Base-by-base conservation (phyloP, 1,140 invertebrate genomes). In the Zaprionus nigranus region DNA sequence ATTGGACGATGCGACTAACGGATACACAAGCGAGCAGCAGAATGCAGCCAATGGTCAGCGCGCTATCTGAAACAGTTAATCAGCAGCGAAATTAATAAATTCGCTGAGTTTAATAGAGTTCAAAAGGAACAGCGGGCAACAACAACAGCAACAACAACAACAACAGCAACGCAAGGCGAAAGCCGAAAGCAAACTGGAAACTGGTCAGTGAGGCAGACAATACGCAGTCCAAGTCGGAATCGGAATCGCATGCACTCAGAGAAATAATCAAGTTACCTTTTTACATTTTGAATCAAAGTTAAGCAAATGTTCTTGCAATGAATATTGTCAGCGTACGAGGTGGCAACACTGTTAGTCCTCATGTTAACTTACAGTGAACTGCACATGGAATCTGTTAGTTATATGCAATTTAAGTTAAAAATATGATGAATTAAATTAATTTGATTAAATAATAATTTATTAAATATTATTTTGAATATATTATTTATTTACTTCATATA, bases 71-170 rank as follows among this genome's bases (percentile, higher is more conserved):
- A 87, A 87, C 84, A 84, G 84, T 87, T 88, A 88, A 88, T 88
- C 85, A 87, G 85, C 86, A 85, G 81, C 85, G 69, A 88, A 88
- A 88, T 88, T 88, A 88, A 88, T 88, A 88, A 88, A 88, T 88
- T 87, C 85, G 79, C 75, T 79, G 85, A 88, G 85, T 88, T 88
- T 88, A 88, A 88, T 88, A 90, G 85, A 88, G 85, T 88, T 88
- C 85, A 88, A 90, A 88, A 68, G 65, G 51, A 63, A 73, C 74
- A 81, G 75, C 85, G 76, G 64, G 40, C 43, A 58, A 36, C 60
- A 64, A 43, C 43, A 53, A 15, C n/a, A n/a, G n/a, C n/a, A n/a
- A n/a, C n/a, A n/a, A n/a, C n/a, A n/a, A n/a, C 61, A 82, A 69
- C 51, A 74, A 75, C 64, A 71, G 60, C 58, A 57, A 64, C 46